These are phyloP conservation scores for Pollenia amentaria DNA, from an alignment of 2,888 invertebrate genomes.

Conservation along the genomic window DNA sequence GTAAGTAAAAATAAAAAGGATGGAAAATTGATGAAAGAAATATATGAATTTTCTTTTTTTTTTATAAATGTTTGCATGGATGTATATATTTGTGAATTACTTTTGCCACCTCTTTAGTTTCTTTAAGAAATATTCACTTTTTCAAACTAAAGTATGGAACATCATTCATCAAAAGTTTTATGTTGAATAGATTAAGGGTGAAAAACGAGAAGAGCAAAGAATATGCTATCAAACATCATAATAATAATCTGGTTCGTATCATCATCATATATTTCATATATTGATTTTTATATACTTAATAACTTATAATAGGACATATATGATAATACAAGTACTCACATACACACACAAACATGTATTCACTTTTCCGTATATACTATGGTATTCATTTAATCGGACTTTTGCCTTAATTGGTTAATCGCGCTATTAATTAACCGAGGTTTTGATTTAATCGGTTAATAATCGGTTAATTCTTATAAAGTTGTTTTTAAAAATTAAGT, in stretches of 20 bases:
- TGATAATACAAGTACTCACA: no score
- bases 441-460: no score
- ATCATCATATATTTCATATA: constrained; percentile 16
- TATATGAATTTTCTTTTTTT: constrained; percentile 37
- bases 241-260: constrained; percentile 52
- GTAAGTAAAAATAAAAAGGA: constrained; percentile 34
- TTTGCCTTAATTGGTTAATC: no score
- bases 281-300: no score
- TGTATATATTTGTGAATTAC: background rate
- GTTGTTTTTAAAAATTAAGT: no score
- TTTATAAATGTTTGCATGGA: background rate
- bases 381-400: no score
- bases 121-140: constrained; percentile 53
- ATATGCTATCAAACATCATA: constrained; percentile 53
- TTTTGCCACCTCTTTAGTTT: constrained; percentile 4
- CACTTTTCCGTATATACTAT: no score
- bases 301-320: no score
- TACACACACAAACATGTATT: no score
- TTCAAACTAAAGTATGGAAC: constrained; percentile 53
- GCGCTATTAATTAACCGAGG: no score
- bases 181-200: background rate
- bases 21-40: constrained; percentile 48
- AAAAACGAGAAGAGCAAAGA: background rate
- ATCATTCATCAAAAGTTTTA: constrained; percentile 65
- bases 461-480: no score